phyloP scores from a whole-genome alignment of 2,113 vertebrate species.

The Typhlomys cinereus region DNA sequence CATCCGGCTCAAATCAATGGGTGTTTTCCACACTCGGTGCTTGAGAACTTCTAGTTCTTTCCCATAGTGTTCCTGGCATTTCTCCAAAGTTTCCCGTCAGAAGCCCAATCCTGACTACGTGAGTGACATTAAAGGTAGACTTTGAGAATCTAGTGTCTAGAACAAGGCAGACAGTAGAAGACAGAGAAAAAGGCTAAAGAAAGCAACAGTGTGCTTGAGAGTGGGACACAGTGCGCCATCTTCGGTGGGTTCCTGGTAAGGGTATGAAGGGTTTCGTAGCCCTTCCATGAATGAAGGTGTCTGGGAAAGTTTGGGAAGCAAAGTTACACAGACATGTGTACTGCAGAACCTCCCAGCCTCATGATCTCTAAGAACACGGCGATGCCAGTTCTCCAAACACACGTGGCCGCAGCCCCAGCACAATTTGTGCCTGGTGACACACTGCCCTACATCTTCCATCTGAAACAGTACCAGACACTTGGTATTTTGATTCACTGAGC shows the following conservation, averaged over 20 bases:
- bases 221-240: too few species aligned
- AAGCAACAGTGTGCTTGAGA: too few species aligned
- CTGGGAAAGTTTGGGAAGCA: background rate
- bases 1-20: too few species aligned
- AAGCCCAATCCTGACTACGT: slow-evolving; percentile 24
- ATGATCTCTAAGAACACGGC: too few species aligned
- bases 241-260: too few species aligned
- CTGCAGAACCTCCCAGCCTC: background rate
- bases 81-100: background rate
- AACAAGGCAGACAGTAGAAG: background rate
- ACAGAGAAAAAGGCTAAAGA: slow-evolving; percentile 5
- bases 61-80: background rate
- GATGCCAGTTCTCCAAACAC: background rate
- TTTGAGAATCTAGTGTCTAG: background rate
- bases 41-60: background rate
- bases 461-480: slow-evolving; percentile 7
- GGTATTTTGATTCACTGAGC: slow-evolving; percentile 8
- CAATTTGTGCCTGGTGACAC: too few species aligned
- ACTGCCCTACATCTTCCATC: background rate
- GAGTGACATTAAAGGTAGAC: background rate
- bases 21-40: too few species aligned
- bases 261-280: too few species aligned
- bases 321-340: background rate
- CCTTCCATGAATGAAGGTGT: slow-evolving; percentile 4
- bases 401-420: too few species aligned